Percentiles rank a stretch among this genome's conserved stretches.
Evolutionary conservation across 2,888 invertebrate genomes (phyloP).

Genomic region (Siphonodentalium dalli): DNA sequence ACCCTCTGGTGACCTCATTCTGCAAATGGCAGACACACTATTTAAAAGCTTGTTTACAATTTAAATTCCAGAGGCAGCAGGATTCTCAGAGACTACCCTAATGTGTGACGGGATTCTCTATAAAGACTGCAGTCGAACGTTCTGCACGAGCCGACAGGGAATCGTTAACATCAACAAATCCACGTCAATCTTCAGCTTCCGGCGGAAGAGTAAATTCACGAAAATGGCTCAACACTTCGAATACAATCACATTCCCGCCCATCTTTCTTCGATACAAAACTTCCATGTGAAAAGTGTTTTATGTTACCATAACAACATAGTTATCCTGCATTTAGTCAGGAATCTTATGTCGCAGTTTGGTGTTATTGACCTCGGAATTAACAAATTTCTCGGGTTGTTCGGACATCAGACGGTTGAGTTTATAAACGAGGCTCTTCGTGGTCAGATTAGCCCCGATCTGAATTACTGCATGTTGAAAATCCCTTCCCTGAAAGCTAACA

Average conservation of each 20-base stretch:
- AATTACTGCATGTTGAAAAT: conserved; percentile 58
- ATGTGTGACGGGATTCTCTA: conserved; percentile 58
- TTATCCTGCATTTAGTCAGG: conserved; percentile 60
- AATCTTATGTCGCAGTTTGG: conserved; percentile 63
- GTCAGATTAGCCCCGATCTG: conserved; percentile 62
- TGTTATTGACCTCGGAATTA: conserved; percentile 57
- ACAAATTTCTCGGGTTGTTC: conserved; percentile 63
- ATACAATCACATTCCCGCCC: conserved; percentile 65
- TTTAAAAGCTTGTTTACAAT: background rate
- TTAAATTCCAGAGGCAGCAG: conserved; percentile 57
- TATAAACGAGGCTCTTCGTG: conserved; percentile 56
- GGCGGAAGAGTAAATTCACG: conserved; percentile 61
- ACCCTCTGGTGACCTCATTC: background rate
- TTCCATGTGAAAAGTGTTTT: conserved; percentile 63
- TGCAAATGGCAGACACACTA: background rate
- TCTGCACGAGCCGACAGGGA: conserved; percentile 63
- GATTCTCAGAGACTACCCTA: conserved; percentile 58
- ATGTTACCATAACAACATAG: conserved; percentile 58
- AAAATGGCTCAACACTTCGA: conserved; percentile 66
- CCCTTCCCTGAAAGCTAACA: conserved; percentile 42
- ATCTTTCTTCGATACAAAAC: conserved; percentile 64
- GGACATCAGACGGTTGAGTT: conserved; percentile 61
- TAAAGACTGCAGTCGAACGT: conserved; percentile 63
- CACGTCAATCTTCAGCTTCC: conserved; percentile 59
- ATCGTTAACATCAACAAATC: conserved; percentile 63